A percentile compares a stretch with the other conserved stretches of the same genome.
These are phyloP conservation scores for Latrodectus hesperus DNA, from an alignment of 2,888 invertebrate genomes.

Conservation along the genomic window DNA sequence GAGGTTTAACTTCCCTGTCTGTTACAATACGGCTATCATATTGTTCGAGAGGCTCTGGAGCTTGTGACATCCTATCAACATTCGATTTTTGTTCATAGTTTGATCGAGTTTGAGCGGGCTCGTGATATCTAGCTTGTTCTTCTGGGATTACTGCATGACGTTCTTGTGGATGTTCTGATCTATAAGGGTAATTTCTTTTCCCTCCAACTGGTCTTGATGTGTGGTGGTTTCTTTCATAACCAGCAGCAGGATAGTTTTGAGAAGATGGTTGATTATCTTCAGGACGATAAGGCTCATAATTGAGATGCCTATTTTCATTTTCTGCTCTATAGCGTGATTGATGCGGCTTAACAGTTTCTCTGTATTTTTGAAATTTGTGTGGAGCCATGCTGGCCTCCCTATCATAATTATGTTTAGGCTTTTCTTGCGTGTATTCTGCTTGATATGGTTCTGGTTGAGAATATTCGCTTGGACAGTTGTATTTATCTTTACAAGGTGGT, in stretches of 20 bases:
- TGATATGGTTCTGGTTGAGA: not conserved
- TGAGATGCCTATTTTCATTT: constrained; percentile 6
- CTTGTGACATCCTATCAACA: not conserved
- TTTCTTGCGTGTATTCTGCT: not conserved
- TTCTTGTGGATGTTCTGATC: not conserved
- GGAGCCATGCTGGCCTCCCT: not conserved
- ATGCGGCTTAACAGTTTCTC: not conserved
- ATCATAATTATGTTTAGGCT: not conserved
- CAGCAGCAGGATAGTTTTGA: not conserved
- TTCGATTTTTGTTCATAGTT: not conserved
- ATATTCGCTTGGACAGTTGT: not conserved
- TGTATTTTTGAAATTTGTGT: not conserved
- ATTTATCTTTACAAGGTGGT: not conserved
- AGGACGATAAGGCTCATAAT: not conserved
- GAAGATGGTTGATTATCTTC: not conserved
- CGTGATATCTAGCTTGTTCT: not conserved
- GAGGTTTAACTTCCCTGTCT: not conserved
- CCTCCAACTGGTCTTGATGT: constrained; percentile 1
- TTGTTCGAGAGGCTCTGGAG: not conserved
- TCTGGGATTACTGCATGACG: not conserved
- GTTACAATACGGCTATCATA: not conserved
- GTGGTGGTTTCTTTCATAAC: constrained; percentile 7
- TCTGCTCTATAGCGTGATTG: not conserved
- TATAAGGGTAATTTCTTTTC: constrained; percentile 14
- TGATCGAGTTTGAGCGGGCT: not conserved